Percentiles rank a stretch among this genome's conserved stretches.
Conservation (phyloP, 2,113 vertebrate species). For the Pheucticus melanocephalus region DNA sequence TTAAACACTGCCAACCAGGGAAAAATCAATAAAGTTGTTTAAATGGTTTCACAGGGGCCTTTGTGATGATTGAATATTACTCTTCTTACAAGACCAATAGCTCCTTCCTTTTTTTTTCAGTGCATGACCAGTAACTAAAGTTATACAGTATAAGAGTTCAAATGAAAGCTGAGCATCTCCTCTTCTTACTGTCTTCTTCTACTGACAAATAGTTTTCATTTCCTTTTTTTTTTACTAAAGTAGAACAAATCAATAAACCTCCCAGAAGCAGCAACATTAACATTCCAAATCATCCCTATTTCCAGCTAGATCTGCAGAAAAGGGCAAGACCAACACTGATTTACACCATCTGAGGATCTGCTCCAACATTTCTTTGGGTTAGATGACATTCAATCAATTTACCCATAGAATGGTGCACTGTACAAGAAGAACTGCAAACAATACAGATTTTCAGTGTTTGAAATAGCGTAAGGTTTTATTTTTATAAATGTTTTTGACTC, state of each 20-base stretch:
- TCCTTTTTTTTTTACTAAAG: not conserved
- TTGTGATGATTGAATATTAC: constrained; percentile 73
- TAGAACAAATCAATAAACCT: constrained; percentile 57
- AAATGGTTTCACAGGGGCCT: constrained; percentile 75
- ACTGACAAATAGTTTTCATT: constrained; percentile 59
- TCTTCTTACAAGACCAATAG: constrained; percentile 59
- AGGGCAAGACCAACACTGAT: constrained; percentile 2
- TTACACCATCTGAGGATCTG: constrained; percentile 11
- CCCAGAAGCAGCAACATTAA: constrained; percentile 36
- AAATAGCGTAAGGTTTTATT: not conserved
- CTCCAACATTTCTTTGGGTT: not conserved
- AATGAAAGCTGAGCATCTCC: constrained; percentile 10
- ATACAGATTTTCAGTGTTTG: not conserved
- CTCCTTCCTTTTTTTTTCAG: not conserved
- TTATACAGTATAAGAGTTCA: constrained; percentile 50
- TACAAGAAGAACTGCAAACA: constrained; percentile 2
- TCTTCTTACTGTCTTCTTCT: not conserved
- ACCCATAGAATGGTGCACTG: not conserved
- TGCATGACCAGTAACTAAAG: constrained; percentile 54
- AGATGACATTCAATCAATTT: constrained; percentile 15
- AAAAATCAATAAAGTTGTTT: constrained; percentile 82
- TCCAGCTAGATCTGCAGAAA: constrained; percentile 36
- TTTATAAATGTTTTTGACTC: not conserved
- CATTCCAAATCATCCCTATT: constrained; percentile 9
- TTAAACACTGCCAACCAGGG: constrained; percentile 77